Conservation (phyloP, 2,113 vertebrate genomes). For the Petroica traversi region DNA sequence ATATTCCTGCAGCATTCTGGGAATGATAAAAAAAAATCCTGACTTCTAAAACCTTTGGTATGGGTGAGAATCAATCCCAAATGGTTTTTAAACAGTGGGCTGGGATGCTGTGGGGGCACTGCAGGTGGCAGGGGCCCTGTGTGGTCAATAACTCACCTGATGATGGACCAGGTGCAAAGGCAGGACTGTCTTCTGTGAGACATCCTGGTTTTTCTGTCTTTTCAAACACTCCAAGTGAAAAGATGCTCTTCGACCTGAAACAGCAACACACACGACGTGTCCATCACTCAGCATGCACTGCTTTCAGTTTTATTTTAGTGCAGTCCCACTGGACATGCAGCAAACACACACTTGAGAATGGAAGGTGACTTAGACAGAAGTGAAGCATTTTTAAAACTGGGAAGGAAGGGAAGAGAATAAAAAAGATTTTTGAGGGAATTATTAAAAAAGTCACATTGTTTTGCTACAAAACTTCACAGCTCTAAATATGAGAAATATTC, state of each 20-base stretch:
- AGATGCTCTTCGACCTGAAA: constrained; percentile 90
- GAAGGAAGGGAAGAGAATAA: no score
- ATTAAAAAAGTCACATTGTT: neutral
- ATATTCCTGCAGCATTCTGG: neutral
- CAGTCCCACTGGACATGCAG: neutral
- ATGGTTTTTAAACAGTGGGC: neutral
- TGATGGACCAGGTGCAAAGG: constrained; percentile 94
- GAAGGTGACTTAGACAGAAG: no score
- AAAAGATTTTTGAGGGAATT: no score
- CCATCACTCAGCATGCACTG: neutral
- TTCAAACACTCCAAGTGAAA: constrained; percentile 97
- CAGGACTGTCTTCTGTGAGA: constrained; percentile 91
- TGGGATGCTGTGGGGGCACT: neutral
- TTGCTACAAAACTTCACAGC: neutral
- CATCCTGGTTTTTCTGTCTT: constrained; percentile 85
- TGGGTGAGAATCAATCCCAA: neutral
- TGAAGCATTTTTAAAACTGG: no score
- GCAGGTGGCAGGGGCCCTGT: neutral
- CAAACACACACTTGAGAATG: neutral
- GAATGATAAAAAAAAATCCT: neutral
- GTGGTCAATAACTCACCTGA: constrained; percentile 79
- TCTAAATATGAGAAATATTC: neutral
- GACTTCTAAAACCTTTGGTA: neutral
- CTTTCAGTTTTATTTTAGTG: neutral
- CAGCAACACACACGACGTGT: neutral